A percentile compares a stretch with the other conserved stretches of the same genome.
These are phyloP conservation scores for Capromys pilorides DNA, from an alignment of 2,797 vertebrate species.

Conservation along the genomic window DNA sequence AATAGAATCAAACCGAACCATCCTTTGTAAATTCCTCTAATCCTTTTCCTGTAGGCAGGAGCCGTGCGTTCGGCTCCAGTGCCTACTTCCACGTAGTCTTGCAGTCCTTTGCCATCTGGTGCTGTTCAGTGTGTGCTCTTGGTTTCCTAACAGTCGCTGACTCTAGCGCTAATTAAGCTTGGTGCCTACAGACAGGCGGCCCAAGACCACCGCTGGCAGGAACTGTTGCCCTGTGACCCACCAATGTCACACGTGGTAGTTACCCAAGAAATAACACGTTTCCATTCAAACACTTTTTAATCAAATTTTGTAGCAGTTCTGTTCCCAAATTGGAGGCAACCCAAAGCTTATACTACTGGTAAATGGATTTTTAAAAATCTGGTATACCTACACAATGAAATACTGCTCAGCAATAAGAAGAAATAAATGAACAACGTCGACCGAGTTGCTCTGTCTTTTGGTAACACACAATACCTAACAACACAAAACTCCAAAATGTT, in stretches of 20 bases:
- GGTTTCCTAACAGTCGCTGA: neutral
- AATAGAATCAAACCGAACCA: constrained; percentile 6
- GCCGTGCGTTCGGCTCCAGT: neutral
- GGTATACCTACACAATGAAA: neutral
- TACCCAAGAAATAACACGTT: neutral
- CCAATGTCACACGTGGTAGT: neutral
- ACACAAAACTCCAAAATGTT: neutral
- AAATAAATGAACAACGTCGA: neutral
- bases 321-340: constrained; percentile 22
- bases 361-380: neutral
- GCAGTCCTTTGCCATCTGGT: neutral
- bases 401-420: neutral
- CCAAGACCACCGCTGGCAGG: neutral
- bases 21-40: constrained; percentile 28
- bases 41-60: neutral
- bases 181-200: neutral
- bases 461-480: neutral
- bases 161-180: neutral
- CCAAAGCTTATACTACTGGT: neutral
- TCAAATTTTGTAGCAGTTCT: constrained; percentile 44
- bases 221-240: neutral
- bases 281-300: constrained; percentile 10
- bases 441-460: neutral
- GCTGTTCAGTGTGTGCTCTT: neutral
- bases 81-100: neutral